Evolutionary conservation across 2,888 invertebrate species (phyloP), one percentile per base, ranked within the genome.

Genomic region (Byasa hedistus): DNA sequence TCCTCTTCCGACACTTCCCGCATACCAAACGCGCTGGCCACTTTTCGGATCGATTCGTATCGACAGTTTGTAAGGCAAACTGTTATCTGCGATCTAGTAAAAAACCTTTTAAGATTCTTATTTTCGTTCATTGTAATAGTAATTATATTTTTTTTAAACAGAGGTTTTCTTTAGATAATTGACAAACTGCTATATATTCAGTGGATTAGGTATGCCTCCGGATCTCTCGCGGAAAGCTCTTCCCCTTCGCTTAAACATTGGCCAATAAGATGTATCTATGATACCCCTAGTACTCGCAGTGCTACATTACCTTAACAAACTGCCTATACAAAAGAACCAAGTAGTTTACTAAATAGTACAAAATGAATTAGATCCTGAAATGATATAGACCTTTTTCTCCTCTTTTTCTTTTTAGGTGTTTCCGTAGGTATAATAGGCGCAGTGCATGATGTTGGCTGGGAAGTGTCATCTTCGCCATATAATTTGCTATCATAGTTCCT

Each of bases 1-100:
- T 96, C 96, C 59, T 94, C 94, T 73, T 97, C 97, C 0, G 93
- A 92, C 0, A 96, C 96, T 81, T 96, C 96, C 69, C 94, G 93
- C 93, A 96, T 96, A 0, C 95, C 95, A 79, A 94, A 95, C 70
- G 94, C 94, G 69, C 93, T 89, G 1, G 96, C 94, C 57, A 95
- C 94, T 76, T 94, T 93, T 54, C 95, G 91, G 52, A 97, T 95
- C 69, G 95, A 94, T 70, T 95, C 95, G 79, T 95, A 95, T 32
- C 95, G 94, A 76, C 95, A 96, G 84, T 94, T 94, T 63, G 93
- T 93, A 59, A 94, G 91, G 82, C 94, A 95, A 75, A 95, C 94
- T 55, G 94, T 85, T 74, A 93, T 91, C 76, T 91, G 88, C 1
- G 91, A 91, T 81, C 91, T 92, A 72, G 4, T 19, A 55, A 55